These are phyloP conservation scores for Geotrypetes seraphini DNA, from an alignment of 2,797 vertebrate species.

Conservation along the genomic window DNA sequence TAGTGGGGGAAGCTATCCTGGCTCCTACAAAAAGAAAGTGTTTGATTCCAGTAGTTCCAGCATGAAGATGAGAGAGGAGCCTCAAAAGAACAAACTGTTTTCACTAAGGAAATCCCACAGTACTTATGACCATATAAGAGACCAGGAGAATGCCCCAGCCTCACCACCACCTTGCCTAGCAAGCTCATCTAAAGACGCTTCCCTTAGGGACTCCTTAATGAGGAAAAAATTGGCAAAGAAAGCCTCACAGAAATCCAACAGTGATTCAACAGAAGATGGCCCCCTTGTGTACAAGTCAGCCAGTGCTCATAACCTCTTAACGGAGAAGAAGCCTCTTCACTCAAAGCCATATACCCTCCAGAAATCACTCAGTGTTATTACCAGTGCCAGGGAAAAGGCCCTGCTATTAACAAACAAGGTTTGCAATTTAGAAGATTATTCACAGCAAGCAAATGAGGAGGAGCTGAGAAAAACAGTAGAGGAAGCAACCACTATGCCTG, in stretches of 20 bases:
- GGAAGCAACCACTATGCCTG: not conserved
- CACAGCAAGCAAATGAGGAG: slow-evolving; percentile 8
- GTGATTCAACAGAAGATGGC: slow-evolving; percentile 59
- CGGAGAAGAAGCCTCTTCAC: slow-evolving; percentile 54
- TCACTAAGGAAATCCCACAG: slow-evolving; percentile 58
- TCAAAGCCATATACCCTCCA: slow-evolving; percentile 58
- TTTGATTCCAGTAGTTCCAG: slow-evolving; percentile 31
- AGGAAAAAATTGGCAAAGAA: slow-evolving; percentile 35
- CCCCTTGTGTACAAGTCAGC: slow-evolving; percentile 74
- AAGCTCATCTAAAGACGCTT: slow-evolving; percentile 20
- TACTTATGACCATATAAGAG: slow-evolving; percentile 41
- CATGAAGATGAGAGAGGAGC: slow-evolving; percentile 40
- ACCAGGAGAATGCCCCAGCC: slow-evolving; percentile 11
- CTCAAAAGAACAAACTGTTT: slow-evolving; percentile 41
- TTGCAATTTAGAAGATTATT: slow-evolving; percentile 47
- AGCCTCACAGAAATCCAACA: slow-evolving; percentile 44
- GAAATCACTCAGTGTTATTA: slow-evolving; percentile 72
- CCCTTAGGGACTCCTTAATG: slow-evolving; percentile 44
- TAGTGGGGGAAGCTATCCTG: slow-evolving; percentile 29
- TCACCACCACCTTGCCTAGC: not conserved
- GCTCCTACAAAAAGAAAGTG: slow-evolving; percentile 45
- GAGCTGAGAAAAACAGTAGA: slow-evolving; percentile 9
- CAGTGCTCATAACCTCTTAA: slow-evolving; percentile 78
- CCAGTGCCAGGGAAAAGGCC: slow-evolving; percentile 35
- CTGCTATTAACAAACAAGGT: slow-evolving; percentile 32